Evolutionary conservation across 2,797 vertebrate species (phyloP).

Genomic region (Coilia nasus): DNA sequence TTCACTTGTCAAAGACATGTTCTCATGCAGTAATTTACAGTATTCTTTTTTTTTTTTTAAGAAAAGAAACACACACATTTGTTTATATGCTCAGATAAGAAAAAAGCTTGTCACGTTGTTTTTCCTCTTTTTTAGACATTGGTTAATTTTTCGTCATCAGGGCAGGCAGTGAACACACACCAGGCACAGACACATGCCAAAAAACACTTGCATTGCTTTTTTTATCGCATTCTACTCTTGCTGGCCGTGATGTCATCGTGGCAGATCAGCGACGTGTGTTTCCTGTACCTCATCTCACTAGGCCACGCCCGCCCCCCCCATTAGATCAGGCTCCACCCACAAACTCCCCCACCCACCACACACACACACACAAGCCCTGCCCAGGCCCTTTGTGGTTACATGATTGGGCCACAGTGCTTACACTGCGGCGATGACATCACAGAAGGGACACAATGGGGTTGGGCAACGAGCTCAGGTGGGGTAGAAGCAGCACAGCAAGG

Average conservation of each 20-base stretch:
- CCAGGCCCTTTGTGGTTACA: constrained; percentile 15
- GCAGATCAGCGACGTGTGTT: constrained; percentile 65
- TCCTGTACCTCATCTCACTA: not conserved
- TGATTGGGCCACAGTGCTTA: constrained; percentile 55
- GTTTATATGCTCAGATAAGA: constrained; percentile 83
- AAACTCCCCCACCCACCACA: constrained; percentile 40
- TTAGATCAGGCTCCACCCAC: constrained; percentile 16
- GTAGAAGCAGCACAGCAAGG: constrained; percentile 78
- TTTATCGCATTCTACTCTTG: constrained; percentile 83
- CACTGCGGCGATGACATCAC: constrained; percentile 78
- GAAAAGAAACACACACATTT: constrained; percentile 84
- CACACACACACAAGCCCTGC: constrained; percentile 29
- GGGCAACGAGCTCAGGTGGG: constrained; percentile 78
- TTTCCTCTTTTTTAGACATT: constrained; percentile 62
- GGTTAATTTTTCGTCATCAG: constrained; percentile 72
- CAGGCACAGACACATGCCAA: constrained; percentile 90
- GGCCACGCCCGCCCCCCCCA: constrained; percentile 3
- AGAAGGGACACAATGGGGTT: constrained; percentile 52
- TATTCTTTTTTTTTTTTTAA: constrained; percentile 66
- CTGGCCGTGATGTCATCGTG: constrained; percentile 82
- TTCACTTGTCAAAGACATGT: constrained; percentile 71
- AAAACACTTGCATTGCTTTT: constrained; percentile 84
- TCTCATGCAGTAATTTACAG: constrained; percentile 84
- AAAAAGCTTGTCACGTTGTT: constrained; percentile 75
- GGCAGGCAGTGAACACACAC: constrained; percentile 87